phyloP scores from a whole-genome alignment of 2,113 vertebrate species.

The Cichladusa arquata region DNA sequence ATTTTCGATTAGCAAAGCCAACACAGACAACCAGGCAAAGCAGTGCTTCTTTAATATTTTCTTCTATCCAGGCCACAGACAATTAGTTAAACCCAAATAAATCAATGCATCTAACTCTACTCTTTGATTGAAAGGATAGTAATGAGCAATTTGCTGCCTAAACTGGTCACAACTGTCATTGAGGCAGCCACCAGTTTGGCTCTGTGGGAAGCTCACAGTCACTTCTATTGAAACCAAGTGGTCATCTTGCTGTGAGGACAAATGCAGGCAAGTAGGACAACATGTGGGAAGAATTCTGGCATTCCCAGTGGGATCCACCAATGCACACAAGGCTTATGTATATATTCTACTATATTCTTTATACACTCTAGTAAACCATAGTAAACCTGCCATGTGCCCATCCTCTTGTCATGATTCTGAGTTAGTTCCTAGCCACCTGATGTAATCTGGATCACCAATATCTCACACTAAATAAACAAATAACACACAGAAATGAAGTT shows the following conservation, averaged over 20 bases:
- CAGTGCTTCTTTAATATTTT: neutral
- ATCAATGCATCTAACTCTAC: neutral
- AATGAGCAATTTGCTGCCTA: neutral
- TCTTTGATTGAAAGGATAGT: neutral
- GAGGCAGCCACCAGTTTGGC: neutral
- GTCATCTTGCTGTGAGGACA: slow-evolving; percentile 39
- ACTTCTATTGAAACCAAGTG: neutral
- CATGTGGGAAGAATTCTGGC: neutral
- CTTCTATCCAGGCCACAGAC: neutral
- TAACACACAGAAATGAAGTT: neutral
- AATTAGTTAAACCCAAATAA: neutral
- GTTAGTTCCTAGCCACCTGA: neutral
- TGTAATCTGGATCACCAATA: neutral
- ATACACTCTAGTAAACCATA: neutral
- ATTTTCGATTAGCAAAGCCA: neutral
- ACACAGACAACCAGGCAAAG: neutral
- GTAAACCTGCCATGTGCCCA: neutral
- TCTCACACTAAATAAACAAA: neutral
- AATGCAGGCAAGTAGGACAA: neutral
- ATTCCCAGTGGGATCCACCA: neutral
- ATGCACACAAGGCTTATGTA: neutral
- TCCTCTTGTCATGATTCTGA: neutral
- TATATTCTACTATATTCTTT: neutral
- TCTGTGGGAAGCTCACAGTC: neutral
- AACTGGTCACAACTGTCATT: neutral